Conservation (phyloP, 2,888 invertebrate species). For the Sinelater perroti region DNA sequence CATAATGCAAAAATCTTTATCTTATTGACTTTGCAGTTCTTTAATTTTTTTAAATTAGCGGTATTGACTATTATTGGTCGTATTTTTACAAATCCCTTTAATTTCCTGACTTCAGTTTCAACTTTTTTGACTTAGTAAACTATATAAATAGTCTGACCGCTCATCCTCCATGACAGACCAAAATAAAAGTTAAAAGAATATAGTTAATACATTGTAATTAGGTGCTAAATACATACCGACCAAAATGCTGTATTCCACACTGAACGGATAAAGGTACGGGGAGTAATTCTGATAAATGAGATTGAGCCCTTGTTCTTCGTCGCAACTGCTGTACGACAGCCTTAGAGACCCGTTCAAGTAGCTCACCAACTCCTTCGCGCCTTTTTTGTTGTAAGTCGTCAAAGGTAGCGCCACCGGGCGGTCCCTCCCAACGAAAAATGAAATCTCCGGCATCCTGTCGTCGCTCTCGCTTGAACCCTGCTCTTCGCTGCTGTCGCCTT, state of each 20-base stretch:
- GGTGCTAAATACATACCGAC: conserved; percentile 69
- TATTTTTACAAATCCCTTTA: too few species aligned
- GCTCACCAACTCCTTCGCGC: conserved; percentile 51
- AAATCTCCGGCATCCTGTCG: conserved; percentile 6
- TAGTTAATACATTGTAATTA: too few species aligned
- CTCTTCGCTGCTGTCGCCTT: conserved; percentile 38
- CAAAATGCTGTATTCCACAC: conserved; percentile 81
- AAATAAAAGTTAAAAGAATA: too few species aligned
- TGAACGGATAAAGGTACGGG: conserved; percentile 82
- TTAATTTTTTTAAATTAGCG: too few species aligned
- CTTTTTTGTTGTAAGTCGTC: conserved; percentile 50
- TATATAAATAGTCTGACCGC: too few species aligned
- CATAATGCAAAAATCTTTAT: too few species aligned
- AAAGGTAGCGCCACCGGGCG: conserved; percentile 53
- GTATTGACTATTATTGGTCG: too few species aligned
- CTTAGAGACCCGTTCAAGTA: conserved; percentile 44
- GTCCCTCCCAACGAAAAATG: conserved; percentile 23
- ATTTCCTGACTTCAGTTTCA: neutral
- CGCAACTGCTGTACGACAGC: conserved; percentile 57
- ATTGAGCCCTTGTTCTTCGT: conserved; percentile 61
- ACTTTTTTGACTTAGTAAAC: too few species aligned
- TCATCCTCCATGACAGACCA: too few species aligned
- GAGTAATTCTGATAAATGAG: conserved; percentile 69
- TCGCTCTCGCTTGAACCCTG: conserved; percentile 23
- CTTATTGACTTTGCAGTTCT: too few species aligned